Conservation (phyloP, 2,797 vertebrate genomes). For the Orestias chungarensis region DNA sequence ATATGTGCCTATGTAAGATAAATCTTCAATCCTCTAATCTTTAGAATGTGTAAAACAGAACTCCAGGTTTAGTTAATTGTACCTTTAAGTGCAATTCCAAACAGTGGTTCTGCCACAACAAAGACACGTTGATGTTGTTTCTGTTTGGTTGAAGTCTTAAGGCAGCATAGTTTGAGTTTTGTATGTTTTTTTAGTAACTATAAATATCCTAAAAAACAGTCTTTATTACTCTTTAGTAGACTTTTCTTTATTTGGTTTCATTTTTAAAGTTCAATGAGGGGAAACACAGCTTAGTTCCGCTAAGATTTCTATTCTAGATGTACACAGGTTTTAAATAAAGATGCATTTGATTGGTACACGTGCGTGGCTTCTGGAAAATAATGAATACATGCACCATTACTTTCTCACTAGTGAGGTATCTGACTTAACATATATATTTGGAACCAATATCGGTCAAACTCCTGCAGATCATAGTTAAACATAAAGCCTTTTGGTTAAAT, state of each 20-base stretch:
- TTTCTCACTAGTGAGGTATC: background rate
- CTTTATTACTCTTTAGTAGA: background rate
- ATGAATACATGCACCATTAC: background rate
- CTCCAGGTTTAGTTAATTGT: conserved; percentile 2
- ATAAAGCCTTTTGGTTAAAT: background rate
- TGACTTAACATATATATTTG: background rate
- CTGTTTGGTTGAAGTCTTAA: no score
- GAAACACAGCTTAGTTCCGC: background rate
- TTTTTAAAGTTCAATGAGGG: background rate
- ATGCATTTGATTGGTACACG: background rate
- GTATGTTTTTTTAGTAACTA: background rate
- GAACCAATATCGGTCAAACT: background rate
- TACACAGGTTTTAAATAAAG: background rate
- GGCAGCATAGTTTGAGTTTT: background rate
- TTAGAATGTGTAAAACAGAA: conserved; percentile 1
- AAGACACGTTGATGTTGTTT: no score
- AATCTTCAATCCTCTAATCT: conserved; percentile 6
- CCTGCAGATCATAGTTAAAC: background rate
- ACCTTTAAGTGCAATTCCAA: no score
- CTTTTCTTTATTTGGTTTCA: background rate
- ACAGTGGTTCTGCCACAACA: background rate
- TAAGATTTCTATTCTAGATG: background rate
- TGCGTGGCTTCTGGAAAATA: background rate
- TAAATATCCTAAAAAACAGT: background rate
- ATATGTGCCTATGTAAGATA: background rate